These are phyloP conservation scores for Carettochelys insculpta DNA, from an alignment of 2,113 vertebrate genomes.

Conservation along the genomic window DNA sequence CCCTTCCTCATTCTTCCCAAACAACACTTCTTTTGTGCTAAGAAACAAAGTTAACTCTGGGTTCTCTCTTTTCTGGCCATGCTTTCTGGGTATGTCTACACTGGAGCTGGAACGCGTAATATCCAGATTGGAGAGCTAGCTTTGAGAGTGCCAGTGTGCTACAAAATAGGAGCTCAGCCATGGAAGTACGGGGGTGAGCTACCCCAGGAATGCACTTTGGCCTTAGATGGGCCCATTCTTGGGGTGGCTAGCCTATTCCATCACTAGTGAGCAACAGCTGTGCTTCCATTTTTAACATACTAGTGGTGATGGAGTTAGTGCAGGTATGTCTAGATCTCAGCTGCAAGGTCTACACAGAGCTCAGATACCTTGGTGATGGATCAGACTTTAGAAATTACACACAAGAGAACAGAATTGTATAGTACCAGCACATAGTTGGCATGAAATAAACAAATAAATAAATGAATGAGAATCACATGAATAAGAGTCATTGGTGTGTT, in stretches of 20 bases:
- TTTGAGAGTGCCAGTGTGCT: neutral
- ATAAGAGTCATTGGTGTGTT: constrained; percentile 27
- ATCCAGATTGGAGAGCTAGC: too few relatives aligned
- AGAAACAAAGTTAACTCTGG: neutral
- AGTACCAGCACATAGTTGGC: neutral
- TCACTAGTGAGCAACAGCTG: too few relatives aligned
- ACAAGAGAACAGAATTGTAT: neutral
- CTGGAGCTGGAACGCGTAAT: too few relatives aligned
- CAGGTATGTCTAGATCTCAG: neutral
- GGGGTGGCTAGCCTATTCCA: neutral
- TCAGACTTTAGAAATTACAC: constrained; percentile 1
- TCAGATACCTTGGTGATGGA: neutral
- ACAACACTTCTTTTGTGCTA: neutral
- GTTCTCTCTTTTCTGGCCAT: neutral
- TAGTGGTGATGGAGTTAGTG: neutral
- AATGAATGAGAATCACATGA: constrained; percentile 5
- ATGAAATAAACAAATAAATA: constrained; percentile 7
- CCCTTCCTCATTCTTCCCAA: neutral
- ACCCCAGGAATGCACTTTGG: neutral
- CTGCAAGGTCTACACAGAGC: neutral
- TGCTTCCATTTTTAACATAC: neutral
- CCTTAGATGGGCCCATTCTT: neutral
- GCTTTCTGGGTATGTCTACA: neutral
- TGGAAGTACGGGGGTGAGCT: too few relatives aligned
- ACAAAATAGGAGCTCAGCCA: neutral